Evolutionary conservation across 2,113 vertebrate genomes (phyloP), one percentile per base, ranked within the genome.

Genomic region (Ornithorhynchus anatinus): DNA sequence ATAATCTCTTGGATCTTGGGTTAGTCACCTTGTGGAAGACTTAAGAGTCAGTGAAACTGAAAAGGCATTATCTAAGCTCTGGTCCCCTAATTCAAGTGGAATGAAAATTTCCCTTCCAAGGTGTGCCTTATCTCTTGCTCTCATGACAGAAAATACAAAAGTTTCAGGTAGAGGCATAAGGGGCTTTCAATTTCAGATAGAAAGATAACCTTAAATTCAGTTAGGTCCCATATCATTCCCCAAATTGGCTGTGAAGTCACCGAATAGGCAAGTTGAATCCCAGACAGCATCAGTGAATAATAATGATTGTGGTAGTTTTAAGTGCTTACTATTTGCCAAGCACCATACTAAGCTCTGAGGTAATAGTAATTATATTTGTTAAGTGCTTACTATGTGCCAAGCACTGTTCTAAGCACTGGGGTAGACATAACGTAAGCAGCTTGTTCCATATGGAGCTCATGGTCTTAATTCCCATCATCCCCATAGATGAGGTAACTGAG

Each of bases 1-100:
- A 50, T 45, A 52, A 76, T 71, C 82, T 54, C 72, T 66, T 70
- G 72, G 59, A 77, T 85, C 84, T 87, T 86, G 84, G 59, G 72
- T 84, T 59, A 81, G 64, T 27, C 42, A 62, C 70, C 42, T 16
- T 32, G 19, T 44, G 74, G 63, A 75, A 81, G 52, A 54, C 72
- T 58, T 69, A n/a, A 25, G 59, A 64, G 29, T 54, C 12, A 61
- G 48, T 38, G 40, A 22, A 32, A 22, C 47, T 48, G 47, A 67
- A 73, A 27, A 45, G 33, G 13, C 47, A 47, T 35, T n/a, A n/a
- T n/a, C n/a, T n/a, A 12, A 27, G 16, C 45, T 7, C 12, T 22
- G 31, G 32, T 19, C 35, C 3, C 13, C 7, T 19, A 42, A 61
- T 5, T 10, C 42, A 12, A 6, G 19, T 0, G 7, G 33, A 51